These are phyloP conservation scores for Chiroxiphia lanceolata DNA, from an alignment of 2,797 vertebrate species.

Conservation along the genomic window DNA sequence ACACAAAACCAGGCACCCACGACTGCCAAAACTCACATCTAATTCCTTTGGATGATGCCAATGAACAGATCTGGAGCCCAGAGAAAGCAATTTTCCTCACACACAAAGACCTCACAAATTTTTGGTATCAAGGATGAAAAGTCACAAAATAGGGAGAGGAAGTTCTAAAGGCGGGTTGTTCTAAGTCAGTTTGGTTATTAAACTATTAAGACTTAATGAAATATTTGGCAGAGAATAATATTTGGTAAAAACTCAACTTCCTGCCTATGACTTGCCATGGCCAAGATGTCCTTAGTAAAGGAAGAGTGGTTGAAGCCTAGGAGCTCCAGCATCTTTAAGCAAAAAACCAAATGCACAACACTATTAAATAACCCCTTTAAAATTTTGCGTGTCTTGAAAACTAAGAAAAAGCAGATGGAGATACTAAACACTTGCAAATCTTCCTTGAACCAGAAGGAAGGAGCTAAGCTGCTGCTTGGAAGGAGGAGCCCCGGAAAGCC, in stretches of 20 bases:
- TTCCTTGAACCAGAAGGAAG: background rate
- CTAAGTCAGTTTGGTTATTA: background rate
- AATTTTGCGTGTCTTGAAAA: background rate
- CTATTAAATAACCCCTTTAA: background rate
- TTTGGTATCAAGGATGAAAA: background rate
- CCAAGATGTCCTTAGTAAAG: background rate
- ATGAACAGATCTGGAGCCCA: background rate
- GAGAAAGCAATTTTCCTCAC: background rate
- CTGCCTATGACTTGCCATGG: background rate
- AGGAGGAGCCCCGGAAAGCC: background rate
- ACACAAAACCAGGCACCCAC: background rate
- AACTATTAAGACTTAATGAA: background rate
- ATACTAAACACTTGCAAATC: background rate
- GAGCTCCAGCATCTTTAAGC: background rate
- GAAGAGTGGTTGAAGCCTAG: background rate
- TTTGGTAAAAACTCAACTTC: background rate
- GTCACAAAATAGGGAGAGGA: background rate
- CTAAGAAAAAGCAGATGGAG: background rate
- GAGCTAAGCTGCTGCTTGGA: background rate
- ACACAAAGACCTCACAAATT: background rate
- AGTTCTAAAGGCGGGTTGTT: background rate
- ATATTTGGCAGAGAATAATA: background rate
- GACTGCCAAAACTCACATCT: background rate
- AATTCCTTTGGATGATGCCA: background rate
- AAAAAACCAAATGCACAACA: rapidly evolving